Percentiles rank a stretch among this genome's conserved stretches.
Conservation (phyloP, 1,140 invertebrate genomes). For the Lordiphosa stackelbergi region DNA sequence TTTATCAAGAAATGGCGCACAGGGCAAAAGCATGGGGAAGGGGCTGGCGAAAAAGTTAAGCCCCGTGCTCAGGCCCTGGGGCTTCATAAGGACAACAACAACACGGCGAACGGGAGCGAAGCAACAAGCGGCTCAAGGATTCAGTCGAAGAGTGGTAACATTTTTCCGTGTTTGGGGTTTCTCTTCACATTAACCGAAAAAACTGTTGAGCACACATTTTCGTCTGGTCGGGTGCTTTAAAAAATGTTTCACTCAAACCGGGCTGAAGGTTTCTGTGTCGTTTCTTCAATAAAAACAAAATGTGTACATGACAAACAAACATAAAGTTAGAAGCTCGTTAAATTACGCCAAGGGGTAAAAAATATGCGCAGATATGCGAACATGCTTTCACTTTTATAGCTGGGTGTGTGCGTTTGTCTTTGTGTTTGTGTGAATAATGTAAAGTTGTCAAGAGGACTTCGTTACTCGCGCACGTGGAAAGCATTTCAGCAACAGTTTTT, state of each 20-base stretch:
- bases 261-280: constrained; percentile 4
- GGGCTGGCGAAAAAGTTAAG: constrained; percentile 43
- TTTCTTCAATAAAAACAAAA: constrained; percentile 68
- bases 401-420: constrained; percentile 5
- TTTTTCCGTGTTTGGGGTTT: constrained; percentile 25
- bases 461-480: neutral
- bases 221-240: constrained; percentile 49
- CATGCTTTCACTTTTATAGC: constrained; percentile 54
- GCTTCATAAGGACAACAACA: constrained; percentile 13
- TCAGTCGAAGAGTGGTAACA: constrained; percentile 27
- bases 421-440: constrained; percentile 31
- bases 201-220: constrained; percentile 37
- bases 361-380: constrained; percentile 46
- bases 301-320: constrained; percentile 73
- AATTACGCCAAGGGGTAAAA: constrained; percentile 66
- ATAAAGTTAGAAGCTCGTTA: constrained; percentile 74
- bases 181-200: constrained; percentile 55
- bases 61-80: constrained; percentile 34
- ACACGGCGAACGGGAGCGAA: constrained; percentile 27
- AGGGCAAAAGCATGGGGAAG: constrained; percentile 38
- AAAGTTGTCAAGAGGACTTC: constrained; percentile 41
- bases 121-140: constrained; percentile 20
- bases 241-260: constrained; percentile 70
- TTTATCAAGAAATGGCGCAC: constrained; percentile 71
- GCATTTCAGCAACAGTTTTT: constrained; percentile 44